Evolutionary conservation across 2,113 vertebrate species (phyloP), one percentile per base, ranked within the genome.

Genomic region (Scatophagus argus): DNA sequence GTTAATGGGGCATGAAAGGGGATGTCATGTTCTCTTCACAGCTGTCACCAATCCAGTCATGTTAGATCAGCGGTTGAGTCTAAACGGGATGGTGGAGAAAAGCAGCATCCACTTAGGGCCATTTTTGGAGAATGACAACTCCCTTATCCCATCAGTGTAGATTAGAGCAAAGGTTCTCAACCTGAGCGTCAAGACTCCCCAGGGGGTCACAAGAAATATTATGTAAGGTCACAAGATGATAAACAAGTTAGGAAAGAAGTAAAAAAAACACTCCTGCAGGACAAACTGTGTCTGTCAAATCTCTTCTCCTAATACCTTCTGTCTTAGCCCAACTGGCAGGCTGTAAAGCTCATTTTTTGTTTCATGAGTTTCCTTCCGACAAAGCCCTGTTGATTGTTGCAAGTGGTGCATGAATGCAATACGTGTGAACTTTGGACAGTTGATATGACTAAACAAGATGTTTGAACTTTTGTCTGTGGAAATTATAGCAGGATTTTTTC

Each of bases 21-120:
- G 63, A 52, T 68, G 63, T 47, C 51, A 74, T 39, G 43, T 67
- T 65, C 61, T 46, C 51, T 60, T 74, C 51, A 55, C 82, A 76
- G 70, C 77, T 61, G 77, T 85, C 75, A 73, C 52, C 46, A 32
- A 52, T 75, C 74, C 68, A 68, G 41, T 84, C 77, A 58, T 47
- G 63, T 81, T 52, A 79, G 58, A 84, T 84, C 74, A 80, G 78
- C 54, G 52, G 34, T 49, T 21, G 59, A 68, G 51, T 60, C 58
- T 34, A 38, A 39, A 49, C 27, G 25, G 62, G 63, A 52, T 2
- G 65, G 60, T n/a, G 52, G 32, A 49, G 58, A 55, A 69, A 14
- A 6, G 64, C 10, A 51, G 69, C 65, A n/a, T 43, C 44, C 70
- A 59, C 60, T 64, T 25, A n/a, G 49, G 68, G 65, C 8, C 34